A percentile compares a stretch with the other conserved stretches of the same genome.
Conservation (phyloP, 2,113 vertebrate species). For the Hymenochirus boettgeri region DNA sequence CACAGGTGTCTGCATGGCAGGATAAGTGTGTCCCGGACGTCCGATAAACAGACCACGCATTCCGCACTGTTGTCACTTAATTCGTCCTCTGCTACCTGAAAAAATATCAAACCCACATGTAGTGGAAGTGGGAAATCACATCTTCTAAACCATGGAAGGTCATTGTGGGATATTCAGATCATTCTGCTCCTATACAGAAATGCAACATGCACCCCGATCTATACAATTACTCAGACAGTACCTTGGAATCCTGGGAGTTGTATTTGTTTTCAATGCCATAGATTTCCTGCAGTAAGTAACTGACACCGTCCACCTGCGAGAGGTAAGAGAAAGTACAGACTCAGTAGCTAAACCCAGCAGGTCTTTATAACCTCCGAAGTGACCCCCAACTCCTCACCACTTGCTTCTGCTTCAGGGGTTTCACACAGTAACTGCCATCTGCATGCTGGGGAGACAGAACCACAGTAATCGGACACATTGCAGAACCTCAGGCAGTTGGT, state of each 20-base stretch:
- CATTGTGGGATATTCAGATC: no score
- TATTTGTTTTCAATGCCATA: constrained; percentile 98
- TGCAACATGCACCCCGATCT: no score
- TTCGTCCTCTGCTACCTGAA: constrained; percentile 87
- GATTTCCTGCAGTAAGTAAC: constrained; percentile 97
- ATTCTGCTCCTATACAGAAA: no score
- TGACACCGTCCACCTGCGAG: constrained; percentile 91
- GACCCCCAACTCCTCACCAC: constrained; percentile 65
- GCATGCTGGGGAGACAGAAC: constrained; percentile 70
- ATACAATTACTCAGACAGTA: constrained; percentile 38
- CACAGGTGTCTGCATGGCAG: constrained; percentile 94
- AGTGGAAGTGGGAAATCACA: not conserved
- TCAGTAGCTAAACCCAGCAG: not conserved
- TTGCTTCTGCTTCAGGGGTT: constrained; percentile 98
- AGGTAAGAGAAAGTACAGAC: not conserved
- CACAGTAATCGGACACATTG: not conserved
- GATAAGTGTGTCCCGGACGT: constrained; percentile 92
- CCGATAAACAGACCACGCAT: constrained; percentile 94
- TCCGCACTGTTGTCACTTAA: constrained; percentile 96
- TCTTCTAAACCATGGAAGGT: no score
- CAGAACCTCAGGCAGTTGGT: no score
- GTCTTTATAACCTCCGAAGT: not conserved
- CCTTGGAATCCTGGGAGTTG: constrained; percentile 92
- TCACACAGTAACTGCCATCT: constrained; percentile 91
- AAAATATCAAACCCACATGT: no score